Evolutionary conservation across 2,113 vertebrate genomes (phyloP), one percentile per base, ranked within the genome.

Genomic region (Typhlomys cinereus): DNA sequence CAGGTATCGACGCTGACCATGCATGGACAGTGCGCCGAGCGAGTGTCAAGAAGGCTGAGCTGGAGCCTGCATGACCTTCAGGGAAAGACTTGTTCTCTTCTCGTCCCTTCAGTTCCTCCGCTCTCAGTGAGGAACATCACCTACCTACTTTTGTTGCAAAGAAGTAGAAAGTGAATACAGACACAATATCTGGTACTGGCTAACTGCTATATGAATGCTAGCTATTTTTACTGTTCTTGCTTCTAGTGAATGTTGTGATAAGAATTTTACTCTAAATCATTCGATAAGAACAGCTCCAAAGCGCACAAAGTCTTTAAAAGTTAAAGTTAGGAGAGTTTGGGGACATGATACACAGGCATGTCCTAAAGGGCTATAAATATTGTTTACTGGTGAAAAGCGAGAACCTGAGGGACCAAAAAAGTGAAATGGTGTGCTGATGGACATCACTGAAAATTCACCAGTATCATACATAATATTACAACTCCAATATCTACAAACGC

Each of bases 401-500:
- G 14, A 23, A 0, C 1, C 6, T 46, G 4, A 29, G 29, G n/a
- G 31, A 36, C 29, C 50, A 46, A 10, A 87, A 34, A 12, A 95
- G 5, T 64, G 39, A 73, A 50, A 67, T 73, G 48, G n/a, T 6
- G 1, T 20, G 75, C 48, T 59, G 52, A 57, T 11, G 46, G 36
- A 67, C 17, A 36, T 27, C 61, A 70, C 5, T 66, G 27, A 10
- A 85, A 41, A 87, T 14, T 76, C 21, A 67, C 34, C 76, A 74
- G 59, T 54, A 39, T 87, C 78, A 62, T 17, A 94, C n/a, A 80
- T 61, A 87, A 69, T 76, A 69, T 74, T 64, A 71, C 34, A 83
- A 48, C 64, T 89, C 81, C 94, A 93, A 88, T 59, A 61, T 54
- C 75, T 61, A 88, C 86, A 62, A 76, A 71, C 52, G 20, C 84